Conservation (phyloP, 2,797 vertebrate genomes). For the Hephaestus fuliginosus region DNA sequence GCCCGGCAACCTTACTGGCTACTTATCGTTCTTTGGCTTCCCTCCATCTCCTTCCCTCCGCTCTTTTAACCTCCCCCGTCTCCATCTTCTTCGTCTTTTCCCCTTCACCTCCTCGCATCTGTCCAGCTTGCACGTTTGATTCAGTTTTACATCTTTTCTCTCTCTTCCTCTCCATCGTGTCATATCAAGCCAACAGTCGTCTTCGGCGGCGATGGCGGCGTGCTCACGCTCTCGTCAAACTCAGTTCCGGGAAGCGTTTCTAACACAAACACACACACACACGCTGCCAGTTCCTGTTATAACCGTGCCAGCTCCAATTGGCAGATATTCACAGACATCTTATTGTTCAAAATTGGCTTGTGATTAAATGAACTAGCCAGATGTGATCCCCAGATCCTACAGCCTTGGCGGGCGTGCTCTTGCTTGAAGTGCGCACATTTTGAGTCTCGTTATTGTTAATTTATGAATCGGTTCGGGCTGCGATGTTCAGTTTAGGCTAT, state of each 20-base stretch:
- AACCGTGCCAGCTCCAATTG: conserved; percentile 52
- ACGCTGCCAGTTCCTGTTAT: conserved; percentile 18
- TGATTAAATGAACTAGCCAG: conserved; percentile 60
- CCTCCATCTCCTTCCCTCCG: background rate
- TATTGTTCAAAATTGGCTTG: conserved; percentile 55
- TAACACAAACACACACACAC: conserved; percentile 34
- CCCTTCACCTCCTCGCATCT: conserved; percentile 10
- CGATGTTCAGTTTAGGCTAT: conserved; percentile 2
- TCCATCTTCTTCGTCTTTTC: background rate
- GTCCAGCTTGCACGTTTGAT: background rate
- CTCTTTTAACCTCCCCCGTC: background rate
- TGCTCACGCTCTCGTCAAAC: conserved; percentile 34
- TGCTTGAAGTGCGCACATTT: conserved; percentile 21
- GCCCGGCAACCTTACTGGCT: background rate
- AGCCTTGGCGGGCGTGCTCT: conserved; percentile 10
- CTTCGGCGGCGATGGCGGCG: background rate
- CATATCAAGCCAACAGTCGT: conserved; percentile 32
- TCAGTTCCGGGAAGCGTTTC: conserved; percentile 30
- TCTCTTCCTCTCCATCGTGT: background rate
- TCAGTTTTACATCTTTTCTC: background rate
- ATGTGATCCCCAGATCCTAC: conserved; percentile 47
- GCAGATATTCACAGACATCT: conserved; percentile 56
- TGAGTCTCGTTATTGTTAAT: conserved; percentile 27
- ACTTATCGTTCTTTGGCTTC: background rate
- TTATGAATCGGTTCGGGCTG: conserved; percentile 13